Evolutionary conservation across 2,888 invertebrate genomes (phyloP), one percentile per base, ranked within the genome.

Genomic region (Gastrophysa polygoni): DNA sequence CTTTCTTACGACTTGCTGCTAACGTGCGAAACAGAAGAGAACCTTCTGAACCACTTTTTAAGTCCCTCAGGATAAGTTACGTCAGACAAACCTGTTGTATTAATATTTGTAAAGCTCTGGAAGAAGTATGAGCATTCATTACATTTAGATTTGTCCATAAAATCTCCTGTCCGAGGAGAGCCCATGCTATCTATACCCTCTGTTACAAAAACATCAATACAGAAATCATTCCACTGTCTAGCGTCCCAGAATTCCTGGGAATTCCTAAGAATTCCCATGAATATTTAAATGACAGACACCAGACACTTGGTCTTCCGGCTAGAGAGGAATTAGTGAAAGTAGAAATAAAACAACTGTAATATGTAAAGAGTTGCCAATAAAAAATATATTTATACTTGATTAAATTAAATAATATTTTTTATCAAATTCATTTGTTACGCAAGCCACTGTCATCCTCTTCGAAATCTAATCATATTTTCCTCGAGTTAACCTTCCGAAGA

Each of bases 241-340:
- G 14, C 18, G 46, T 46, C 46, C 46, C 46, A 46, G 14, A 46
- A 16, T 46, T 46, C 8, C 16, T 46, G 46, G 16, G 16, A 2
- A 17, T 8, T 46, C 10, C 46, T 16, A 46, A 16, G 46, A 46
- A 2, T 14, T 24, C 16, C 17, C 7, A 2, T 17, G 16, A 46
- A 46, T 46, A 46, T 46, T 46, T 8, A 46, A 46, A 17, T 2
- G 16, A 46, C 46, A 46, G 46, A 46, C 46, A 46, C 46, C n/a
- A 46, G 46, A 46, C 17, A 14, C 4, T 46, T 46, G 46, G 46
- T 46, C 17, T 46, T 16, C 16, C 16, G 17, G 46, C 46, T 46
- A 17, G 7, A 18, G 46, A 16, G 16, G 18, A 46, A 8, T 16
- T 46, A 46, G 10, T 46, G 10, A 46, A 16, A 16, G 16, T 2